These are phyloP conservation scores for Anseranas semipalmata DNA, from an alignment of 2,113 vertebrate species.

Conservation along the genomic window DNA sequence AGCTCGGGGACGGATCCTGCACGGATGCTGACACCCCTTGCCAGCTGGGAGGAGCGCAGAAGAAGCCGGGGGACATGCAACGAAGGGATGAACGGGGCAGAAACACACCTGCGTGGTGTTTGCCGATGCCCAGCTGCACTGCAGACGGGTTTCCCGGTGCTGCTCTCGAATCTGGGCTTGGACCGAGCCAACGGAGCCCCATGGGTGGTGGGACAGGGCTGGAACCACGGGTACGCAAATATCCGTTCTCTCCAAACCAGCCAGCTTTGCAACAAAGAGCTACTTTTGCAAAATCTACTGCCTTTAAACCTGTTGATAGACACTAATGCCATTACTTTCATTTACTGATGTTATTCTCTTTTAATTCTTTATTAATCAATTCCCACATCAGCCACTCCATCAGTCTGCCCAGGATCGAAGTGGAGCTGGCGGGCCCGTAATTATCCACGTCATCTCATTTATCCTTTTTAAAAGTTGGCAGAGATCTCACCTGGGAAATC, in stretches of 20 bases:
- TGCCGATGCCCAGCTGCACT: not conserved
- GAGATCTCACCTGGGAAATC: conserved; percentile 50
- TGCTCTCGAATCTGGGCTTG: not conserved
- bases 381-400: conserved; percentile 35
- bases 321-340: not conserved
- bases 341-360: conserved; percentile 31
- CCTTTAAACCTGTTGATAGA: not conserved
- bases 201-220: accelerated
- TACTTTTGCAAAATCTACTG: not conserved
- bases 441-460: conserved; percentile 53
- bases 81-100: accelerated
- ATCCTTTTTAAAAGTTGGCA: conserved; percentile 8
- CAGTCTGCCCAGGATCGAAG: not conserved
- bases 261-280: not conserved
- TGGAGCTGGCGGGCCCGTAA: conserved; percentile 46
- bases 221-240: accelerated
- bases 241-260: not conserved
- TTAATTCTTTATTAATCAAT: conserved; percentile 47
- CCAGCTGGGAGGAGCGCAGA: not conserved
- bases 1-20: not conserved
- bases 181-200: not conserved
- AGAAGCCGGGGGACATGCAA: accelerated
- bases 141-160: not conserved
- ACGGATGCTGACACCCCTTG: not conserved
- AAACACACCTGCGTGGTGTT: not conserved